Conservation (phyloP, 2,888 invertebrate genomes). For the Atherix ibis region DNA sequence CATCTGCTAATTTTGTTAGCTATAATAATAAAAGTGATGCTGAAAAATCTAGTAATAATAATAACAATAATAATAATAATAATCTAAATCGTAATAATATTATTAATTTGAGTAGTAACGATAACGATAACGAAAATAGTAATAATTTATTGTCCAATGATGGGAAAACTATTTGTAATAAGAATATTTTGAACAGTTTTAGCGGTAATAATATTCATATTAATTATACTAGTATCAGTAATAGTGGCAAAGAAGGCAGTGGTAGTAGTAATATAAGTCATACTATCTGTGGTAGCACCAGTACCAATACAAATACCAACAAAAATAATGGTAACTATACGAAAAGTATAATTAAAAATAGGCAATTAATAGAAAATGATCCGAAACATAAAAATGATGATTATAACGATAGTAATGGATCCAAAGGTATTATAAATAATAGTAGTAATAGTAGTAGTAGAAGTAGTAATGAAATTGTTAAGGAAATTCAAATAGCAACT, state of each 20-base stretch:
- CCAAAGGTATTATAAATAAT: too few relatives aligned
- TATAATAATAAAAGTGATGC: neutral
- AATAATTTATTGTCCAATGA: too few relatives aligned
- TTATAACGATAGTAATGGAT: slow-evolving; percentile 12
- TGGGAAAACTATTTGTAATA: too few relatives aligned
- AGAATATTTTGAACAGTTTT: too few relatives aligned
- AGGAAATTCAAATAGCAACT: slow-evolving; percentile 7
- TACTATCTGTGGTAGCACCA: too few relatives aligned
- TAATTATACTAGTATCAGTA: too few relatives aligned
- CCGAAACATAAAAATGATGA: slow-evolving; percentile 10
- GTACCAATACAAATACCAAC: neutral
- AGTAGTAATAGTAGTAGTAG: slow-evolving; percentile 2
- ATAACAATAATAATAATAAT: slow-evolving; percentile 1
- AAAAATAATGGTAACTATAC: too few relatives aligned
- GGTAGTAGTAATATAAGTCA: too few relatives aligned
- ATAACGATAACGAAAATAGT: neutral
- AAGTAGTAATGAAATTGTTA: slow-evolving; percentile 3
- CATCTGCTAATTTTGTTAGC: neutral
- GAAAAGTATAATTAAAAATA: neutral
- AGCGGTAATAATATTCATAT: too few relatives aligned
- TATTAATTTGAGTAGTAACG: neutral
- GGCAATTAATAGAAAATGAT: slow-evolving; percentile 7
- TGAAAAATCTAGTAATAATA: neutral
- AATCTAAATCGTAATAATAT: neutral
- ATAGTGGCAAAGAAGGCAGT: too few relatives aligned